Base-by-base conservation (phyloP, 35 echinoderm and acorn worm species). In the Apostichopus parvimensis region DNA sequence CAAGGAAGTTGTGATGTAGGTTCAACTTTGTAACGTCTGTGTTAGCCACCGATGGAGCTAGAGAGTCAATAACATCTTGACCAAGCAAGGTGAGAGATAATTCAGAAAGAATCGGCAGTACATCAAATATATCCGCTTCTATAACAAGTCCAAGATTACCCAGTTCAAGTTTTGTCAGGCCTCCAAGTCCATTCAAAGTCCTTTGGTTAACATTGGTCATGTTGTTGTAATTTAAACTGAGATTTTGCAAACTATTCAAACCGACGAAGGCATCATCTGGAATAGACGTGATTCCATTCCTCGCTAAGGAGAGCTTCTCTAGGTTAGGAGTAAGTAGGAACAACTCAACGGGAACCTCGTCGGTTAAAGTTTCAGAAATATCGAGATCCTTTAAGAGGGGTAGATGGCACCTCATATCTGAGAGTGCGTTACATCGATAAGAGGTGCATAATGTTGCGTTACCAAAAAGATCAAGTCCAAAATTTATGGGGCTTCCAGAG, bases 1-100 rank as follows among this genome's bases (percentile, higher is more conserved):
- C 59, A 57, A 88, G 59, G 57, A 88, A 88, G 25, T 88, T 88
- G 60, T 88, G 58, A 68, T 88, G 86, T 60, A 88, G 23, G 1
- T 68, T 88, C 60, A 88, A 23, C 15, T 65, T 88, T 15, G 86
- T 88, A 15, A 88, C n/a, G 70, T 13, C n/a, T 34, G 59, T 88
- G 11, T 22, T 73, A 8, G 57, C 86, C 20, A 88, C 86, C 7
- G 59, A 57, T 18, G 18, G 86, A 18, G 86, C 86, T 34, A 88
- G 28, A 88, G 58, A 65, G 15, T 88, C 86, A 61, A 88, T 68
- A 53, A 88, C 86, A 8, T 17, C 11, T 73, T 88, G 86, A 14
- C 86, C 86, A 8, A 88, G 86, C 22, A 88, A 62, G 1, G 86
- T 88, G 5, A 88, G 66, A 25, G 86, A 88, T 9, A 88, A 23